These are phyloP conservation scores for Tiphia femorata DNA, from an alignment of 2,888 invertebrate species.

Conservation along the genomic window DNA sequence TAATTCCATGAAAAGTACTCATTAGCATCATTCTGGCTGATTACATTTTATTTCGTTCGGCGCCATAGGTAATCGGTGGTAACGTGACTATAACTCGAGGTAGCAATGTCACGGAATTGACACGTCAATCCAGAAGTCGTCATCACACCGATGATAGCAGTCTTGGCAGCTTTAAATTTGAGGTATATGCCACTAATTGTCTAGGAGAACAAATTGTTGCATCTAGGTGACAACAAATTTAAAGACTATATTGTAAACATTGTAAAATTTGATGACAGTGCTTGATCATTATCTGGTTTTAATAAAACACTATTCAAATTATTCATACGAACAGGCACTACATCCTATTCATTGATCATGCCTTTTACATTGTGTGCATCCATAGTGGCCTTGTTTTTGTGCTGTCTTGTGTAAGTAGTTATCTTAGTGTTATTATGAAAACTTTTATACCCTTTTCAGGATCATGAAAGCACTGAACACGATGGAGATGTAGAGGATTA, in stretches of 20 bases:
- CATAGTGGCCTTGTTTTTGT: too few relatives aligned
- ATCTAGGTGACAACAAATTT: background rate
- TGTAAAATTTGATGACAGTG: background rate
- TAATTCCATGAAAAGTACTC: too few relatives aligned
- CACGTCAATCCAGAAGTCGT: constrained; percentile 70
- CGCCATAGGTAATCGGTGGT: constrained; percentile 59
- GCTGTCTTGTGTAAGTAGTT: too few relatives aligned
- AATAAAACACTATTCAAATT: too few relatives aligned
- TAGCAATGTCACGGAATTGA: constrained; percentile 61
- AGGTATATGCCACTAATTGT: constrained; percentile 69
- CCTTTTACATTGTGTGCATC: too few relatives aligned
- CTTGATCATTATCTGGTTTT: background rate
- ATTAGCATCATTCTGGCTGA: too few relatives aligned
- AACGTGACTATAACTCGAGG: constrained; percentile 68
- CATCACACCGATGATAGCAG: constrained; percentile 80
- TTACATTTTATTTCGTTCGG: constrained; percentile 39
- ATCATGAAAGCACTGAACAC: constrained; percentile 81
- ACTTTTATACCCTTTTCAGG: too few relatives aligned
- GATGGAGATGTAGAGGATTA: constrained; percentile 90
- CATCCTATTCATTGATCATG: too few relatives aligned
- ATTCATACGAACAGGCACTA: too few relatives aligned
- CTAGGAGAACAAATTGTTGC: background rate
- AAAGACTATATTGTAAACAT: too few relatives aligned
- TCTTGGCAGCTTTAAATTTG: constrained; percentile 78
- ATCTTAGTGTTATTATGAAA: too few relatives aligned